phyloP scores from a whole-genome alignment of 2,797 vertebrate species.

The Podarcis lilfordi region DNA sequence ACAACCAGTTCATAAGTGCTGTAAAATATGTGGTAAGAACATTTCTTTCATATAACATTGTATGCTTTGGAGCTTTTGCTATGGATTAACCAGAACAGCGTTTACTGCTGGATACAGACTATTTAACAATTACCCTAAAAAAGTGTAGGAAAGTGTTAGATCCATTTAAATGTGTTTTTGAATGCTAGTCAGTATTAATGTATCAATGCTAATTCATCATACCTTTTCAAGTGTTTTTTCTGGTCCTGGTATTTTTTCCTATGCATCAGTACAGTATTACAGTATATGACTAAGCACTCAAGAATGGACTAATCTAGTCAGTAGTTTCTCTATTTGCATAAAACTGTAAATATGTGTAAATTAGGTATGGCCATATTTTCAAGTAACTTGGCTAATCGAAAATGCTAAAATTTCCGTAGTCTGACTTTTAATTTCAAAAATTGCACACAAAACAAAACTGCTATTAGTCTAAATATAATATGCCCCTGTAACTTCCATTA shows the following conservation, averaged over 20 bases:
- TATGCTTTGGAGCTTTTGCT: conserved; percentile 10
- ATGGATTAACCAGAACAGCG: not conserved
- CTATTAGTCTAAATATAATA: conserved; percentile 35
- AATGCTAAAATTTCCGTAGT: conserved; percentile 40
- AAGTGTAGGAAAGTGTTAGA: conserved; percentile 1
- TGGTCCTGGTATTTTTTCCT: conserved; percentile 12
- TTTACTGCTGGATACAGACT: not conserved
- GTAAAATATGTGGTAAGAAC: conserved; percentile 97
- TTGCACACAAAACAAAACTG: conserved; percentile 63
- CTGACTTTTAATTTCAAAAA: conserved; percentile 67
- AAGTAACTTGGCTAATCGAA: conserved; percentile 34
- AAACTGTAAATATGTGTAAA: conserved; percentile 17
- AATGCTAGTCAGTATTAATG: not conserved
- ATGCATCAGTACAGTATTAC: not conserved
- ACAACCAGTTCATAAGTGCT: conserved; percentile 98
- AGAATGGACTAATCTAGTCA: not conserved
- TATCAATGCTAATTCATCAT: not conserved
- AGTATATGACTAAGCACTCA: conserved; percentile 29
- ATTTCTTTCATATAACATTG: conserved; percentile 41
- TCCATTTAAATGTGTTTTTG: conserved; percentile 12
- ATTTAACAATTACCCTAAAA: conserved; percentile 3
- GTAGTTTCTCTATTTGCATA: not conserved
- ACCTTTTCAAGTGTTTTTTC: conserved; percentile 2
- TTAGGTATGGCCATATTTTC: conserved; percentile 9
- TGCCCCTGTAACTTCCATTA: conserved; percentile 66